These are phyloP conservation scores for Hyperoplus lanceolatus DNA, from an alignment of 2,797 vertebrate species.

Conservation along the genomic window DNA sequence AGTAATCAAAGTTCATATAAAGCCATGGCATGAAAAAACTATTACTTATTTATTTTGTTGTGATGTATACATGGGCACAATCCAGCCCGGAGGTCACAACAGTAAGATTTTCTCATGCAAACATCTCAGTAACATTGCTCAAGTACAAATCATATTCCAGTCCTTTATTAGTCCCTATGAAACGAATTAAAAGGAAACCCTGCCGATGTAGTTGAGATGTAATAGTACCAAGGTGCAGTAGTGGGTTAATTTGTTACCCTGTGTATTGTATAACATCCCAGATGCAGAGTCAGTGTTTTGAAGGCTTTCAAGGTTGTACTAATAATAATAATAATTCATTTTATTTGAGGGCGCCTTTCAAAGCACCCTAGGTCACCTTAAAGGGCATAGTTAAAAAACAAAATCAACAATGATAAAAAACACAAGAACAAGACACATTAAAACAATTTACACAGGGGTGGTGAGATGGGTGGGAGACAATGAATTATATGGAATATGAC, in stretches of 20 bases:
- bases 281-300: slow-evolving; percentile 31
- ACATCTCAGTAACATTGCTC: background rate
- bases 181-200: slow-evolving; percentile 62
- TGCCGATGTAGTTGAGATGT: slow-evolving; percentile 16
- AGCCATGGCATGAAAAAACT: slow-evolving; percentile 45
- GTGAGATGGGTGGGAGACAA: too few relatives aligned
- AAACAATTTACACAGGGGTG: too few relatives aligned
- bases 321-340: too few relatives aligned
- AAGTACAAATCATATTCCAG: slow-evolving; percentile 14
- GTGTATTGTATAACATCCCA: background rate
- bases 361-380: too few relatives aligned
- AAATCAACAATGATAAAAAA: too few relatives aligned
- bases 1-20: slow-evolving; percentile 60
- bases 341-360: too few relatives aligned
- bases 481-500: too few relatives aligned
- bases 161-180: slow-evolving; percentile 68
- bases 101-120: background rate
- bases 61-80: background rate
- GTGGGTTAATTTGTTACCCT: background rate
- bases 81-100: slow-evolving; percentile 28
- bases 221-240: slow-evolving; percentile 21
- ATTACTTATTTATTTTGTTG: background rate
- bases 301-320: slow-evolving; percentile 16
- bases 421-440: too few relatives aligned
- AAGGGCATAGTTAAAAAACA: too few relatives aligned